Evolutionary conservation across 2,888 invertebrate species (phyloP).

Genomic region (Phengaris arion): DNA sequence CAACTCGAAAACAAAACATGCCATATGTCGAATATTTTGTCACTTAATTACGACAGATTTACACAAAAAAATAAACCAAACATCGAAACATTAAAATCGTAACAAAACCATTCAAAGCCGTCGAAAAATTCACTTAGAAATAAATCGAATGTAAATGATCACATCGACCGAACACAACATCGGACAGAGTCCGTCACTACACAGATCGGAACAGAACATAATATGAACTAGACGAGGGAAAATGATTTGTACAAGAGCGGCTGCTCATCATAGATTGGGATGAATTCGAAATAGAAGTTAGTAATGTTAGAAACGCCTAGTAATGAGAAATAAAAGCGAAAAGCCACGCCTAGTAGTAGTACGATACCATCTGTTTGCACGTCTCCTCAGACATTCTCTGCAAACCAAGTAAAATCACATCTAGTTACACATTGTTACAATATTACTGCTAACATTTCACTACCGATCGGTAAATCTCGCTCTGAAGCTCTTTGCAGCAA

Average conservation of each 20-base stretch:
- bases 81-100: slow-evolving; percentile 49
- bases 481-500: slow-evolving; percentile 25
- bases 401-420: slow-evolving; percentile 81
- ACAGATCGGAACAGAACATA: slow-evolving; percentile 71
- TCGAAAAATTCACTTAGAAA: slow-evolving; percentile 37
- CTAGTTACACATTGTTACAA: slow-evolving; percentile 55
- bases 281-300: slow-evolving; percentile 53
- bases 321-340: slow-evolving; percentile 76
- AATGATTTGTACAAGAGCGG: slow-evolving; percentile 43
- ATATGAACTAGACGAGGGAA: slow-evolving; percentile 54
- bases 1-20: slow-evolving; percentile 50
- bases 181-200: slow-evolving; percentile 57
- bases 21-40: slow-evolving; percentile 41
- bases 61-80: slow-evolving; percentile 40
- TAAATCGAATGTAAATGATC: slow-evolving; percentile 55
- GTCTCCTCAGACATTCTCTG: slow-evolving; percentile 91
- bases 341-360: slow-evolving; percentile 75
- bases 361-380: slow-evolving; percentile 89
- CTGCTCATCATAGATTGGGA: slow-evolving; percentile 49
- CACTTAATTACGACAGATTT: slow-evolving; percentile 34
- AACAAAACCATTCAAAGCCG: slow-evolving; percentile 70
- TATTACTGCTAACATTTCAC: slow-evolving; percentile 34
- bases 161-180: slow-evolving; percentile 69
- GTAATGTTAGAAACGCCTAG: slow-evolving; percentile 73
- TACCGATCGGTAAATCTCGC: neutral